Conservation (phyloP, 2,888 invertebrate species). For the Heliconius charithonia region DNA sequence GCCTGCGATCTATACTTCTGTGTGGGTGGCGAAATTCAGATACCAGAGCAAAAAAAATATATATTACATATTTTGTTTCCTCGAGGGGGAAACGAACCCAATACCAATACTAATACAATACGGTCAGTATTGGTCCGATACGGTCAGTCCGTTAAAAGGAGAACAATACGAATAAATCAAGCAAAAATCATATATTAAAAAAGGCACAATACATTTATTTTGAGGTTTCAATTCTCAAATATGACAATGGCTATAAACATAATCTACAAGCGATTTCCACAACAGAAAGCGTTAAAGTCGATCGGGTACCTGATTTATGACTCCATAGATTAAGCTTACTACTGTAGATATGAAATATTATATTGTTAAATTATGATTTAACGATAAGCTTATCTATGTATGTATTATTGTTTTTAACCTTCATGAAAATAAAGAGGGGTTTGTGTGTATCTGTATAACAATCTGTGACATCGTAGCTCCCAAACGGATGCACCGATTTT, state of each 20-base stretch:
- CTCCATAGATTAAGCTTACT: constrained; percentile 18
- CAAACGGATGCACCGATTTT: background rate
- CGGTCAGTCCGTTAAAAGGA: too few species aligned
- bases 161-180: background rate
- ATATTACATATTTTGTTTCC: too few species aligned
- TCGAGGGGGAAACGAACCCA: too few species aligned
- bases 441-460: background rate
- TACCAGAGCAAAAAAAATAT: background rate
- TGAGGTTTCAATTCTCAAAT: background rate
- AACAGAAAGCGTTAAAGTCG: constrained; percentile 40
- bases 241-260: constrained; percentile 26
- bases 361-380: background rate
- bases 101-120: too few species aligned
- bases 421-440: background rate
- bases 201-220: background rate
- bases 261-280: constrained; percentile 31
- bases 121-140: too few species aligned
- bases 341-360: constrained; percentile 19
- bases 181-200: background rate
- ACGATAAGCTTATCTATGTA: background rate
- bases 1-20: too few species aligned
- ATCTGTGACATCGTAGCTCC: background rate
- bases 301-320: constrained; percentile 41
- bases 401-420: background rate
- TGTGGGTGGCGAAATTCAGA: background rate